A percentile compares a stretch with the other conserved stretches of the same genome.
These are phyloP conservation scores for Turritopsis dohrnii DNA, from an alignment of 30 jellyfish, hydroid and myxozoan species.

Conservation along the genomic window DNA sequence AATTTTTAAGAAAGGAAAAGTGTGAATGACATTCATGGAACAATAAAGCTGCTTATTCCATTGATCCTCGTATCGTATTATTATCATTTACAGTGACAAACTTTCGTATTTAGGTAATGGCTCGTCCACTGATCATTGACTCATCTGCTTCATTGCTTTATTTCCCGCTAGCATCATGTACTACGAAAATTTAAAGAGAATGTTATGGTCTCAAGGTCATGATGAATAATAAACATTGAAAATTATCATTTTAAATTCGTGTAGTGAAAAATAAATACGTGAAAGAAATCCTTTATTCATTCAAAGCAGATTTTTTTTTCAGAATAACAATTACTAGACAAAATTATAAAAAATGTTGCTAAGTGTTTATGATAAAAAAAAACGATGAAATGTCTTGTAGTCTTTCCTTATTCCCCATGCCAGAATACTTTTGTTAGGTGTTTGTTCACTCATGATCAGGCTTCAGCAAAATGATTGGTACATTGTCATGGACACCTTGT, in stretches of 20 bases:
- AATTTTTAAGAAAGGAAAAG: too few relatives aligned
- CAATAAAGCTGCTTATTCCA: too few relatives aligned
- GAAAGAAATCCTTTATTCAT: not conserved
- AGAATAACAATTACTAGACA: not conserved
- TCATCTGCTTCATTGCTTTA: not conserved
- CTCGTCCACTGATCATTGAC: not conserved
- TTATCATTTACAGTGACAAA: too few relatives aligned
- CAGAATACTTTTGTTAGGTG: not conserved
- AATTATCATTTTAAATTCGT: too few relatives aligned
- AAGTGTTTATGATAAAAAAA: too few relatives aligned
- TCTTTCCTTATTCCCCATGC: not conserved
- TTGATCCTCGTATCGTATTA: too few relatives aligned
- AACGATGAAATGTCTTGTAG: not conserved
- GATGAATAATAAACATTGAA: not conserved
- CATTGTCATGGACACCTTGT: constrained; percentile 97
- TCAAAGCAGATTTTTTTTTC: not conserved
- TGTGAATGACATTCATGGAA: too few relatives aligned
- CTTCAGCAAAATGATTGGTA: constrained; percentile 47
- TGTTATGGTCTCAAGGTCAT: not conserved
- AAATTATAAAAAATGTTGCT: not conserved
- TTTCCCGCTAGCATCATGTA: not conserved
- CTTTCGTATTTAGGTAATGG: not conserved
- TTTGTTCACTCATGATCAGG: constrained; percentile 12
- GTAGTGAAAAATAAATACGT: not conserved
- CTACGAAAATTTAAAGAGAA: not conserved